phyloP scores from a whole-genome alignment of 2,797 vertebrate genomes.

The Phylloscopus collybita region DNA sequence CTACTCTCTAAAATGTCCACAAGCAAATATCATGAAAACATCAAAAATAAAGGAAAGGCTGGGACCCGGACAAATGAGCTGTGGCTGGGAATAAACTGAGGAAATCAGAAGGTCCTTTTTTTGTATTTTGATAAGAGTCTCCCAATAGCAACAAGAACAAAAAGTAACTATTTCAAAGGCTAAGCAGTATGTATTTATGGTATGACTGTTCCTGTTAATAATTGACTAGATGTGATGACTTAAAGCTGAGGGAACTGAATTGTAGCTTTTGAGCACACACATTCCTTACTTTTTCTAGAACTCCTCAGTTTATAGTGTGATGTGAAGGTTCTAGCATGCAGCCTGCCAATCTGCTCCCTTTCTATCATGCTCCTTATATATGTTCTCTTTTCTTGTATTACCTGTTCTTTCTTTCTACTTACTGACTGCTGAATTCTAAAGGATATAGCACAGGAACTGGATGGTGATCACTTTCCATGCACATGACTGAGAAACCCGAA shows the following conservation, averaged over 20 bases:
- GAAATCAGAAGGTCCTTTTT: background rate
- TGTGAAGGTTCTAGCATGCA: background rate
- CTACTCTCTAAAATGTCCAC: background rate
- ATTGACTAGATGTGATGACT: background rate
- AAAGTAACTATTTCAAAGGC: background rate
- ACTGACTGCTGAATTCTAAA: background rate
- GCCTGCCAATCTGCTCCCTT: background rate
- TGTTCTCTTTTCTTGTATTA: background rate
- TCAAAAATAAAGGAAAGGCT: background rate
- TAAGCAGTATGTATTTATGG: background rate
- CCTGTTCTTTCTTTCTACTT: background rate
- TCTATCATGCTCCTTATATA: background rate
- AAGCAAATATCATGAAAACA: background rate
- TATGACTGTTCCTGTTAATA: background rate
- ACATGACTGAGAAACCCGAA: background rate
- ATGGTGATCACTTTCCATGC: background rate
- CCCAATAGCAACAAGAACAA: background rate
- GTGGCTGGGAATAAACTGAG: background rate
- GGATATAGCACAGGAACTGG: background rate
- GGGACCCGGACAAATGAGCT: background rate
- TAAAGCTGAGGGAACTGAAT: background rate
- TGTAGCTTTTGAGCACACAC: background rate
- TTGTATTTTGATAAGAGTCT: background rate
- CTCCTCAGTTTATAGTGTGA: background rate
- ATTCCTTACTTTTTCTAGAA: background rate